Percentiles rank a stretch among this genome's conserved stretches.
phyloP scores from a whole-genome alignment of 2,113 vertebrate genomes.

The Cyanistes caeruleus region DNA sequence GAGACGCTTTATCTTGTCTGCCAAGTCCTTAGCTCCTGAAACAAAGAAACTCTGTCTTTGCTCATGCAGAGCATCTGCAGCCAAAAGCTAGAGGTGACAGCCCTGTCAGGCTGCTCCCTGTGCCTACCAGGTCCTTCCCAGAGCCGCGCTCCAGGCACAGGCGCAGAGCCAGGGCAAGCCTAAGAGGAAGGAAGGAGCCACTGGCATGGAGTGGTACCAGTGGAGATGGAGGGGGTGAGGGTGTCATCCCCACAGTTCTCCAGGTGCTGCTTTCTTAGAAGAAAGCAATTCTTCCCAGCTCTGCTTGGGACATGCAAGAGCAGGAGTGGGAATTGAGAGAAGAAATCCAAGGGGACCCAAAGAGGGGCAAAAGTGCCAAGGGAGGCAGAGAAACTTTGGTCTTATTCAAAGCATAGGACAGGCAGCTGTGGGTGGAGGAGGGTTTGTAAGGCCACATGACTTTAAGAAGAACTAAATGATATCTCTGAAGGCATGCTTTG shows the following conservation, averaged over 20 bases:
- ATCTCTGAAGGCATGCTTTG: background rate
- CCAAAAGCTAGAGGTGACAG: background rate
- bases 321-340: background rate
- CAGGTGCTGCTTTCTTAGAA: background rate
- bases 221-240: background rate
- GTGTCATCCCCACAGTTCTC: background rate
- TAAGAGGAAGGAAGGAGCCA: rapidly evolving
- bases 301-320: background rate
- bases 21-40: slow-evolving; percentile 10
- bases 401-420: background rate
- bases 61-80: background rate
- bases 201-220: background rate
- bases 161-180: background rate
- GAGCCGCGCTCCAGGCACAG: rapidly evolving
- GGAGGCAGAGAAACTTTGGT: rapidly evolving
- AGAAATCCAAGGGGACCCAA: background rate
- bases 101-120: background rate
- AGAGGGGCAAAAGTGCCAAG: background rate
- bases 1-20: background rate
- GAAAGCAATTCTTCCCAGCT: background rate
- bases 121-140: background rate
- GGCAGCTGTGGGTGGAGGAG: background rate
- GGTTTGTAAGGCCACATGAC: background rate
- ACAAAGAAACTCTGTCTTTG: slow-evolving; percentile 35
- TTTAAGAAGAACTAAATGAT: background rate